Evolutionary conservation across 2,113 vertebrate species (phyloP).

Genomic region (Campylomormyrus numenius): DNA sequence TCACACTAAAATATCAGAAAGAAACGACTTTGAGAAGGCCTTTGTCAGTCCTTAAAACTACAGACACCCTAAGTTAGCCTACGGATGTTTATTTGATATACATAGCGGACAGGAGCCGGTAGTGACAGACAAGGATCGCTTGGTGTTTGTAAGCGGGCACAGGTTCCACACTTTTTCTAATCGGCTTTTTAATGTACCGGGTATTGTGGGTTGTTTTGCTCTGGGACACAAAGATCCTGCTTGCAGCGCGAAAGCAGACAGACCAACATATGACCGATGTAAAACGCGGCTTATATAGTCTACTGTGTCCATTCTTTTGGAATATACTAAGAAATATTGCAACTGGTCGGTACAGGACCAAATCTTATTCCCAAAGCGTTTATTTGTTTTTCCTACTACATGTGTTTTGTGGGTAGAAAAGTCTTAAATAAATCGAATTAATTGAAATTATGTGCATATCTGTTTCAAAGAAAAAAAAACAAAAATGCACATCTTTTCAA

Average conservation of each 20-base stretch:
- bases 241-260: neutral
- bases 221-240: neutral
- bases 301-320: neutral
- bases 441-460: neutral
- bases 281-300: neutral
- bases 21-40: constrained; percentile 32
- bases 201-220: neutral
- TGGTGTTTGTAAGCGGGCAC: neutral
- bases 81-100: neutral
- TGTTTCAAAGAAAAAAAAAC: neutral
- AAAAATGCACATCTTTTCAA: neutral
- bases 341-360: neutral
- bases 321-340: neutral
- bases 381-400: neutral
- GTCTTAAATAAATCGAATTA: neutral
- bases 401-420: neutral
- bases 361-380: neutral
- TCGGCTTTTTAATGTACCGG: neutral
- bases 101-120: neutral
- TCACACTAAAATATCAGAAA: constrained; percentile 45
- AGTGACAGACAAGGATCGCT: neutral
- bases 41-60: constrained; percentile 5
- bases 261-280: neutral
- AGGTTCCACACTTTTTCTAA: neutral
- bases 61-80: neutral